Percentiles rank a stretch among this genome's conserved stretches.
Evolutionary conservation across 2,797 vertebrate genomes (phyloP).

Genomic region (Hipposideros larvatus): DNA sequence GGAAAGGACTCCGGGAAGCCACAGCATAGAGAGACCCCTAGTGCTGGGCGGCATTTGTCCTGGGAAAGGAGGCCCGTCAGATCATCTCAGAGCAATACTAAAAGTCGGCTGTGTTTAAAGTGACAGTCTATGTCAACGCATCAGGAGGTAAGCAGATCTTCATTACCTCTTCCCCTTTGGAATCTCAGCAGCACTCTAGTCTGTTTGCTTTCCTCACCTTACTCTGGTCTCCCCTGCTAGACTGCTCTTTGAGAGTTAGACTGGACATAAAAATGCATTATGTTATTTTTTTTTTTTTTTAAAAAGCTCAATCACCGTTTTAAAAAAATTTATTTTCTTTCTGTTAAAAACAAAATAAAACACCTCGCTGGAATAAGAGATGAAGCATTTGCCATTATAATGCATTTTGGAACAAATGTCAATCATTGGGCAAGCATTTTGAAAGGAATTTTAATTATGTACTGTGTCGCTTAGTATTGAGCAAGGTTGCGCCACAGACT

Average conservation of each 20-base stretch:
- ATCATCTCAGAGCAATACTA: not conserved
- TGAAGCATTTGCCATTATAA: slow-evolving; percentile 64
- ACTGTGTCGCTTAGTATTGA: slow-evolving; percentile 75
- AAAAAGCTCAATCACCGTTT: not conserved
- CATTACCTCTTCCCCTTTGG: not conserved
- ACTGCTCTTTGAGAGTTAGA: not conserved
- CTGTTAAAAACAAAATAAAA: not conserved
- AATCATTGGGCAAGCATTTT: slow-evolving; percentile 74
- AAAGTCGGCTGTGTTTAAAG: not conserved
- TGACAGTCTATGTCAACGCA: not conserved
- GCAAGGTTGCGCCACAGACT: slow-evolving; percentile 80
- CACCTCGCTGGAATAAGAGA: not conserved
- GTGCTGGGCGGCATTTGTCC: not conserved
- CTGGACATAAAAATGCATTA: not conserved
- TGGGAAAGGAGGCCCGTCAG: not conserved
- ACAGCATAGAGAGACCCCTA: not conserved
- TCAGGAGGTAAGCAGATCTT: not conserved
- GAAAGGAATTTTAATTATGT: slow-evolving; percentile 85
- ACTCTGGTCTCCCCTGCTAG: not conserved
- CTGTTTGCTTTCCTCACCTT: not conserved
- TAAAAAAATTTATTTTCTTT: not conserved
- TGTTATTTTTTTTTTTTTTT: not conserved
- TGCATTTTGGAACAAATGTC: slow-evolving; percentile 73
- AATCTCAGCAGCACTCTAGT: not conserved
- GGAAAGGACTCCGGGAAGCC: not conserved